These are phyloP conservation scores for Margaritifera margaritifera DNA, from an alignment of 2,888 invertebrate genomes.

Conservation along the genomic window DNA sequence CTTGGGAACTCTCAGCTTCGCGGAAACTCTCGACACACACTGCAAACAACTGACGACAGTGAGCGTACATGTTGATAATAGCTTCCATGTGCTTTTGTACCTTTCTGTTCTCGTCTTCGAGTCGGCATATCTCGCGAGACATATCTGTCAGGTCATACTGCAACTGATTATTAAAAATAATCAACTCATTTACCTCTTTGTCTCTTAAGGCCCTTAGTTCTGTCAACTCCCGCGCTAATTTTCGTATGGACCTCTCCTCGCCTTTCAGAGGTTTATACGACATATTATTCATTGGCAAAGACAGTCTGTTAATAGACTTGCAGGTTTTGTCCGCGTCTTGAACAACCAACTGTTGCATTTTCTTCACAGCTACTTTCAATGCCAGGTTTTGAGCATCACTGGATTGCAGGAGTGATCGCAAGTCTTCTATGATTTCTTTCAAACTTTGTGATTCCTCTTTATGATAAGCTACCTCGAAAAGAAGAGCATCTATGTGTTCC, in stretches of 20 bases:
- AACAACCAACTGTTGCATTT: conserved; percentile 24
- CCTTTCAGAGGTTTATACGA: conserved; percentile 35
- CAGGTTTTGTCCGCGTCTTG: conserved; percentile 10
- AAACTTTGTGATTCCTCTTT: conserved; percentile 36
- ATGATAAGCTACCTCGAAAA: conserved; percentile 36
- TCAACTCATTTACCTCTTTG: conserved; percentile 35
- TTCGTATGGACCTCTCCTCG: conserved; percentile 32
- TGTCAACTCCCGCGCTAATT: conserved; percentile 26
- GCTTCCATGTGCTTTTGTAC: conserved; percentile 30
- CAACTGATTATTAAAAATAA: conserved; percentile 35
- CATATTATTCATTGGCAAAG: conserved; percentile 26
- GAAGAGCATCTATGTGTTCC: conserved; percentile 36
- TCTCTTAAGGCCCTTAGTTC: conserved; percentile 35
- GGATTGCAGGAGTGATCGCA: conserved; percentile 24
- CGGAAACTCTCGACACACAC: conserved; percentile 41
- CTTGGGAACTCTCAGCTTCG: conserved; percentile 27
- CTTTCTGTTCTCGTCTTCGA: conserved; percentile 35
- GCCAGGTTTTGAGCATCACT: conserved; percentile 39
- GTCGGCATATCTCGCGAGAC: conserved; percentile 35
- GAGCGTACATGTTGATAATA: conserved; percentile 32
- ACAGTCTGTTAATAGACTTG: conserved; percentile 24
- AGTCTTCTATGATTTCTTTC: conserved; percentile 39
- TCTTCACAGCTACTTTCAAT: conserved; percentile 36
- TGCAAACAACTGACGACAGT: conserved; percentile 31
- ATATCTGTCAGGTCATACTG: conserved; percentile 37